phyloP scores from a whole-genome alignment of 1,140 invertebrate genomes.

The Phthorimaea operculella region DNA sequence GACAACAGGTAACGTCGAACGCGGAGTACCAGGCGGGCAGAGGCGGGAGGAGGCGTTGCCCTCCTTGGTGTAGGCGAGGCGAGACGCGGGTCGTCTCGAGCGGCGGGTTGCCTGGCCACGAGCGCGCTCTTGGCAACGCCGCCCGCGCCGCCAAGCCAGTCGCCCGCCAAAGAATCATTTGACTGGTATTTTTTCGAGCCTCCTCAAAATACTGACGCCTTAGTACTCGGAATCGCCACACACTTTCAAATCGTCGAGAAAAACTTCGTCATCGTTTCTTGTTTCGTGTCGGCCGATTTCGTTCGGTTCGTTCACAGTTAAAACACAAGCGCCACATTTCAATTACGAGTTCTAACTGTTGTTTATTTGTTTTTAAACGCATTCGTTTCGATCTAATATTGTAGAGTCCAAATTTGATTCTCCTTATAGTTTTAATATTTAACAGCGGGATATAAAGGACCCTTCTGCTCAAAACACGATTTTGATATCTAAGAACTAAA shows the following conservation, averaged over 20 bases:
- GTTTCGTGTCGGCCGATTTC: neutral
- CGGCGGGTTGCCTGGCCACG: neutral
- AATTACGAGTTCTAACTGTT: too few species aligned
- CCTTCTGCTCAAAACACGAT: too few species aligned
- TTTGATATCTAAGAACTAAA: too few species aligned
- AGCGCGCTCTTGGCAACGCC: neutral
- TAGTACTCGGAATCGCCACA: constrained; percentile 23
- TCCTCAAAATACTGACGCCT: constrained; percentile 20
- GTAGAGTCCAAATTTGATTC: too few species aligned
- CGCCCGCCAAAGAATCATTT: neutral
- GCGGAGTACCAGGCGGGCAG: neutral
- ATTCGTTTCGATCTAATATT: too few species aligned
- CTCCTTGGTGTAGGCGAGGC: neutral
- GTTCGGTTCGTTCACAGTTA: neutral
- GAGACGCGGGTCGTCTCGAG: neutral
- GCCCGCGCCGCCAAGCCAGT: too few species aligned
- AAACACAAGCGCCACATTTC: too few species aligned
- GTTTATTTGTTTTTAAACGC: too few species aligned
- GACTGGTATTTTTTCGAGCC: constrained; percentile 2
- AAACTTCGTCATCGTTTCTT: constrained; percentile 8
- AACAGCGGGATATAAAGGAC: too few species aligned
- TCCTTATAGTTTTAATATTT: too few species aligned
- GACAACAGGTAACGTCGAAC: constrained; percentile 3
- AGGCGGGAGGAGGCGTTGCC: neutral
- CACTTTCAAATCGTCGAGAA: constrained; percentile 31